Evolutionary conservation across 2,113 vertebrate genomes (phyloP), one percentile per base, ranked within the genome.

Genomic region (Bombycilla garrulus): DNA sequence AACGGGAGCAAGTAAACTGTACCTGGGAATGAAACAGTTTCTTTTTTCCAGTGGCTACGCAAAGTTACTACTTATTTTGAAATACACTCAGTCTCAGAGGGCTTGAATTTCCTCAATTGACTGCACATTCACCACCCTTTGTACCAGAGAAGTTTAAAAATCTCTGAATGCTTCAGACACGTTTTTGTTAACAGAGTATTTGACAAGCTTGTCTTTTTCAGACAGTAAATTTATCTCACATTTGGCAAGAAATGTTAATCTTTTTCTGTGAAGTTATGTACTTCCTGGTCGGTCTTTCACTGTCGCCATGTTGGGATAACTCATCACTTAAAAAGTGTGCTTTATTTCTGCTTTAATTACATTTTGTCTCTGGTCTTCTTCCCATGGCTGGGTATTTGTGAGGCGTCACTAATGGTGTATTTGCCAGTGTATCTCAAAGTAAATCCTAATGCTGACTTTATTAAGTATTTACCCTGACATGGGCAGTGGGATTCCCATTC

Each of bases 41-140:
- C 36, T 42, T 56, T 57, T 73, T 58, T 5, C 5, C 18, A 11
- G 51, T 35, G 61, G 25, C 13, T 69, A 6, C 58, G 11, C 16
- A 25, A n/a, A 35, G 24, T 82, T 73, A 42, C 35, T 19, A 3
- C 5, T 0, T 20, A 11, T 72, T 19, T 48, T 42, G 58, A 53
- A 36, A 28, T 12, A 1, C 1, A 0, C 0, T 61, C 16, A 38
- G 15, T 60, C 29, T 51, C 38, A 28, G 40, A 62, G 38, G 9
- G 12, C 12, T 51, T 72, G 38, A 12, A 17, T 81, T 91, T 58
- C 38, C 11, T 3, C 40, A 33, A 15, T 0, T 71, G 54, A 26
- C 50, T 87, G 45, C 22, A 35, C 33, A 4, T 17, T 7, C 48
- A 19, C 5, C 26, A 15, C 42, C 3, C 0, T 62, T 92, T 79